Base-by-base conservation (phyloP, 2,888 invertebrate genomes). In the Protodeltote pygarga region DNA sequence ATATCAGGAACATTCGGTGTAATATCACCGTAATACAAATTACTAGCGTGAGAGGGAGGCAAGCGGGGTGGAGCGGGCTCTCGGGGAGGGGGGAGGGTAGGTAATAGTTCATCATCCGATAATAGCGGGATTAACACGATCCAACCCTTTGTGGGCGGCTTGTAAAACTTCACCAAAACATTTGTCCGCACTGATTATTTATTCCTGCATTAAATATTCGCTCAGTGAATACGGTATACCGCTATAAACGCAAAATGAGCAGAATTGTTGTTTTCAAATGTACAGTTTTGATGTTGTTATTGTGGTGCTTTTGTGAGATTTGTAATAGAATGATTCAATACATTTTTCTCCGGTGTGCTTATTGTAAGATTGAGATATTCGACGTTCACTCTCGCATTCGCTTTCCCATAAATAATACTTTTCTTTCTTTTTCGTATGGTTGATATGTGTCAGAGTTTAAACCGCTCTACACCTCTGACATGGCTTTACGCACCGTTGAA, bases 101-200 rank as follows among this genome's bases (percentile, higher is more conserved):
- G 71, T 80, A 82, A 81, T 83, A 83, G 81, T 82, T 79, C 79
- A 80, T 86, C 79, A 87, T 85, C 87, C 82, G 73, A 83, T 89
- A 89, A 89, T 87, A 83, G 83, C 64, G 65, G 87, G 89, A 89
- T 91, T 89, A 89, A 79, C 82, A 75, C 82, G 77, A 77, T 72
- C 69, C 81, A 90, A 89, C 90, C 89, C 91, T 89, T 91, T 91
- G 87, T 83, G 87, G 85, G 78, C 67, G 81, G 81, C 74, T 81
- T 75, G 76, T 78, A 85, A 87, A 89, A 85, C 83, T 83, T 76
- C 58, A 72, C 59, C 85, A 83, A 86, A 89, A 88, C 85, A 86
- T 88, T 87, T 85, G 76, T 65, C 59, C 70, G 64, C 65, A 58
- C 70, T 81, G 75, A 82, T 82, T 81, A 84, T 81, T 83, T 79